phyloP scores from a whole-genome alignment of 2,797 vertebrate species.

The Pogonophryne albipinna region DNA sequence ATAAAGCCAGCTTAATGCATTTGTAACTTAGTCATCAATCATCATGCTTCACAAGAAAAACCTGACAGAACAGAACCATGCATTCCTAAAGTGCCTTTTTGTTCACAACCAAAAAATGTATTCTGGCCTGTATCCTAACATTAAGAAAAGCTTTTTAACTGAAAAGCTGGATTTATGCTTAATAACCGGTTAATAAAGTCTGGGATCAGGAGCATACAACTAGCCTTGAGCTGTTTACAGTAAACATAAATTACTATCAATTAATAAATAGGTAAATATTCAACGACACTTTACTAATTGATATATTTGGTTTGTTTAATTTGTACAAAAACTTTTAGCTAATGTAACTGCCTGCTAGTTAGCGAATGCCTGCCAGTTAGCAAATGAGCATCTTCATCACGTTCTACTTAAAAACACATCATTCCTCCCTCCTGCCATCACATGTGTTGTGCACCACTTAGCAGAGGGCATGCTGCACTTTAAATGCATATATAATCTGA shows the following conservation, averaged over 20 bases:
- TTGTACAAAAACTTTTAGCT: not conserved
- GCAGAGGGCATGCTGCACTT: not conserved
- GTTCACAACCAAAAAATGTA: too few species aligned
- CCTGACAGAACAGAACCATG: too few species aligned
- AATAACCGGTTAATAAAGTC: not conserved
- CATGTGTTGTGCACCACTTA: conserved; percentile 9
- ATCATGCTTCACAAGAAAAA: too few species aligned
- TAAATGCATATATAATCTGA: conserved; percentile 13
- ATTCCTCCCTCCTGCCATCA: not conserved
- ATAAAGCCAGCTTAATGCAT: too few species aligned
- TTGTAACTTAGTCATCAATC: too few species aligned
- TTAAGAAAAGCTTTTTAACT: too few species aligned
- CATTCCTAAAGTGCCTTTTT: too few species aligned
- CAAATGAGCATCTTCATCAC: not conserved
- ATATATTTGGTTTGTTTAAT: not conserved
- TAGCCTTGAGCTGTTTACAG: not conserved
- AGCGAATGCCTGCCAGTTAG: not conserved
- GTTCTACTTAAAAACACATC: conserved; percentile 9
- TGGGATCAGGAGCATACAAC: not conserved
- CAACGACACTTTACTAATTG: not conserved
- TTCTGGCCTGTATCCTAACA: too few species aligned
- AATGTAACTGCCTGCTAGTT: not conserved
- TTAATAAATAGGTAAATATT: too few species aligned
- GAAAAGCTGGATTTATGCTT: too few species aligned
- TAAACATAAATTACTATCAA: too few species aligned